These are phyloP conservation scores for Cochlearius cochlearius DNA, from an alignment of 2,113 vertebrate genomes.

Conservation along the genomic window DNA sequence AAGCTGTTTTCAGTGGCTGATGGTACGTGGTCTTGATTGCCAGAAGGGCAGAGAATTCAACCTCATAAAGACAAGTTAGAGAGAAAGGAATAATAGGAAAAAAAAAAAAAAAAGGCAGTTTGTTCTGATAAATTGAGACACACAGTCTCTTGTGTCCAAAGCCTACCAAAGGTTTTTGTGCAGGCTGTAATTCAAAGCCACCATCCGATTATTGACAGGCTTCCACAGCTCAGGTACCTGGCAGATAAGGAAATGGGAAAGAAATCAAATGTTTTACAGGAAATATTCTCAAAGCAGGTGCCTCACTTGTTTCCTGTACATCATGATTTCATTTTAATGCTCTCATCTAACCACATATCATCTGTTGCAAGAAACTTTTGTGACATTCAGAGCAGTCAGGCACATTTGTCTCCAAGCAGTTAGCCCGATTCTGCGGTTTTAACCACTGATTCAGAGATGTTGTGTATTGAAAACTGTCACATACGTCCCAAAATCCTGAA, in stretches of 20 bases:
- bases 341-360: neutral
- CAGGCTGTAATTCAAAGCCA: neutral
- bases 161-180: neutral
- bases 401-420: neutral
- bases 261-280: neutral
- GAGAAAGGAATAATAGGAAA: neutral
- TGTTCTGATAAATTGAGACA: neutral
- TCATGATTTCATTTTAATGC: neutral
- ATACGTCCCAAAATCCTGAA: neutral
- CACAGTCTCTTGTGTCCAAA: neutral
- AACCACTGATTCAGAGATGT: neutral
- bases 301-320: neutral
- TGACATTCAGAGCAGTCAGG: neutral
- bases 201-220: neutral
- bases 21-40: neutral
- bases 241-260: neutral
- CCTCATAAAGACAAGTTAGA: neutral
- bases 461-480: neutral
- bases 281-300: neutral
- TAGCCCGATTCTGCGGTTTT: neutral
- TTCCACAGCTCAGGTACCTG: neutral
- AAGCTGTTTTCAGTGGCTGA: neutral
- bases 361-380: neutral
- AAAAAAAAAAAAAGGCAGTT: neutral
- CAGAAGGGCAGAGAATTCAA: neutral